Conservation (phyloP, 2,797 vertebrate genomes). For the Yasuhikotakia modesta region DNA sequence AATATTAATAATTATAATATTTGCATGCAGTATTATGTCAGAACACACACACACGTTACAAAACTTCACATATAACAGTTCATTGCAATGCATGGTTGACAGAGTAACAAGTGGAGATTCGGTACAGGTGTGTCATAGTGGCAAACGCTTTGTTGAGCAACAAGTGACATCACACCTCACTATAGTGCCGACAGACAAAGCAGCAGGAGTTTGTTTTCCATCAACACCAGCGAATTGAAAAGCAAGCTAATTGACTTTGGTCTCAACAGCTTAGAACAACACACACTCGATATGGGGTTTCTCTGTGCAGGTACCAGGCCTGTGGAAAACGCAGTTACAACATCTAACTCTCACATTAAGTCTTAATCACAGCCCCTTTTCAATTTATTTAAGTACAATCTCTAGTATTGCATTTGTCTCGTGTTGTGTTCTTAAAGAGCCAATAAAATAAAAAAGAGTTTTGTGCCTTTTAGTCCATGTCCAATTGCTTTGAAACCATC, state of each 20-base stretch:
- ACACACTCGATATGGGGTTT: slow-evolving; percentile 29
- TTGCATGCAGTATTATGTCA: not conserved
- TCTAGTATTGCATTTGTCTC: not conserved
- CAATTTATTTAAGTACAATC: not conserved
- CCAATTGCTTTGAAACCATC: not conserved
- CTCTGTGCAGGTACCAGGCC: slow-evolving; percentile 2
- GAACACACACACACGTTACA: not conserved
- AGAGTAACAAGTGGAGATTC: not conserved
- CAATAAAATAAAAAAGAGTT: not conserved
- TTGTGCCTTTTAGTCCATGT: not conserved
- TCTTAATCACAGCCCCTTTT: slow-evolving; percentile 33
- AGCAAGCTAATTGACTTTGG: slow-evolving; percentile 58
- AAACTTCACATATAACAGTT: not conserved
- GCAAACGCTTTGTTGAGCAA: slow-evolving; percentile 46
- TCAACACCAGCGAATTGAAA: slow-evolving; percentile 53
- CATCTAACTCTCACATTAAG: slow-evolving; percentile 36
- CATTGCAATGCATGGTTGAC: not conserved
- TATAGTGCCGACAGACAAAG: slow-evolving; percentile 53
- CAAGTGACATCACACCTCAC: slow-evolving; percentile 57
- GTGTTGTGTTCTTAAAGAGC: not conserved
- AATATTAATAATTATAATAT: not conserved
- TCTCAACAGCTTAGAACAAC: slow-evolving; percentile 47
- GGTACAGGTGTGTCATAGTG: slow-evolving; percentile 6
- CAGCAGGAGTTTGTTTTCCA: slow-evolving; percentile 56
- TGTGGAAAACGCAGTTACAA: slow-evolving; percentile 24